Conservation (phyloP, 2,797 vertebrate genomes). For the Rhyacichthys aspro region DNA sequence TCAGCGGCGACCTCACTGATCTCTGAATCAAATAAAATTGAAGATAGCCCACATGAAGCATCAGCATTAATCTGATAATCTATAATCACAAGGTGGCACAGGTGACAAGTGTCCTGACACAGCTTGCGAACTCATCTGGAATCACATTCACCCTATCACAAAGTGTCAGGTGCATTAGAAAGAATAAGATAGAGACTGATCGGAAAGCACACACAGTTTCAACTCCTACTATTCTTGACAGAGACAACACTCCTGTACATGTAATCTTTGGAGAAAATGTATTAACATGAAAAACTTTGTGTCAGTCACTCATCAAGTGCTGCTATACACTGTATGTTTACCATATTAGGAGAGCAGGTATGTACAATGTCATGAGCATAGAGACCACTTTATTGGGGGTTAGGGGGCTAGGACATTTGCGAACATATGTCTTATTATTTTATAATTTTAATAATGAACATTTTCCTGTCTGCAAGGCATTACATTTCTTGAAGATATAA, state of each 20-base stretch:
- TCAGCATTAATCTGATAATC: slow-evolving; percentile 74
- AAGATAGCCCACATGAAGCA: slow-evolving; percentile 60
- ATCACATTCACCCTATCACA: slow-evolving; percentile 64
- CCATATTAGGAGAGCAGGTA: too few species aligned
- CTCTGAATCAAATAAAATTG: slow-evolving; percentile 68
- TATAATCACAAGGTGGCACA: slow-evolving; percentile 63
- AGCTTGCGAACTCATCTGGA: slow-evolving; percentile 66
- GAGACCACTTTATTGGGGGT: too few species aligned
- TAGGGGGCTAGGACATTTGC: too few species aligned
- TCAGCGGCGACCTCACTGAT: slow-evolving; percentile 59
- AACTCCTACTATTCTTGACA: slow-evolving; percentile 12
- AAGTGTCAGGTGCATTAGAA: slow-evolving; percentile 62
- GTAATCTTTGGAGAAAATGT: slow-evolving; percentile 54
- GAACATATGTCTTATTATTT: too few species aligned
- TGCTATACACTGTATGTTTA: too few species aligned
- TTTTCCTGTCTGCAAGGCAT: too few species aligned
- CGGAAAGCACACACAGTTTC: slow-evolving; percentile 28
- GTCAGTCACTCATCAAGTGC: too few species aligned
- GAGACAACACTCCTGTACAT: slow-evolving; percentile 39
- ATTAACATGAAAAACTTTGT: slow-evolving; percentile 59
- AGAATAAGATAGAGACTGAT: slow-evolving; percentile 37
- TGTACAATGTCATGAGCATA: too few species aligned
- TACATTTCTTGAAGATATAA: too few species aligned
- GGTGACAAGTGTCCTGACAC: slow-evolving; percentile 71
- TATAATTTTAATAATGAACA: too few species aligned